Conservation (phyloP, 2,797 vertebrate genomes). For the Oryzias sinensis region DNA sequence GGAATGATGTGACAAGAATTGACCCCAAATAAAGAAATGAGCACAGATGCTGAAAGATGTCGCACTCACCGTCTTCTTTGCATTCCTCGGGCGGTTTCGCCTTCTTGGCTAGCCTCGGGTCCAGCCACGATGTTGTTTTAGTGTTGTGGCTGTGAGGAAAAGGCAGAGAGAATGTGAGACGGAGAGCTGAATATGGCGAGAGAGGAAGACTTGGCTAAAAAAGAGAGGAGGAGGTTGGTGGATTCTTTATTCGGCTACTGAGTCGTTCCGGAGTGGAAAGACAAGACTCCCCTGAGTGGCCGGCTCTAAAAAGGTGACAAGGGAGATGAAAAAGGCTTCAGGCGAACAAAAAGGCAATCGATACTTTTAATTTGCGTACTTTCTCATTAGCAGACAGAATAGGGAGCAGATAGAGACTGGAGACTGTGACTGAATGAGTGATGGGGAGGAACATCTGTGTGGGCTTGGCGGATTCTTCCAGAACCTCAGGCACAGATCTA, state of each 20-base stretch:
- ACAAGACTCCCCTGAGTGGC: slow-evolving; percentile 42
- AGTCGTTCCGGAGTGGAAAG: slow-evolving; percentile 56
- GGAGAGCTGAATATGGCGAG: slow-evolving; percentile 57
- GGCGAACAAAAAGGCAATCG: slow-evolving; percentile 87
- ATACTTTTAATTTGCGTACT: slow-evolving; percentile 95
- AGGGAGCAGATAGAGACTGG: slow-evolving; percentile 3
- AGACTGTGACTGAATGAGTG: slow-evolving; percentile 76
- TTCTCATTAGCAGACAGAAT: slow-evolving; percentile 80
- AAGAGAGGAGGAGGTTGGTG: slow-evolving; percentile 72
- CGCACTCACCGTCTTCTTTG: slow-evolving; percentile 95
- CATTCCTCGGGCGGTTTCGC: slow-evolving; percentile 98
- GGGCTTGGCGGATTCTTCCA: slow-evolving; percentile 80
- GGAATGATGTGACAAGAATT: not conserved
- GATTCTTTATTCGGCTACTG: slow-evolving; percentile 65
- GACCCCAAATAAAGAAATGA: slow-evolving; percentile 11
- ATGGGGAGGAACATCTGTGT: slow-evolving; percentile 87
- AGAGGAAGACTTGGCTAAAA: slow-evolving; percentile 60
- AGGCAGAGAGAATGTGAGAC: slow-evolving; percentile 52
- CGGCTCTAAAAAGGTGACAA: slow-evolving; percentile 41
- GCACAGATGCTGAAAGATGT: slow-evolving; percentile 10
- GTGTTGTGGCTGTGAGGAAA: slow-evolving; percentile 98
- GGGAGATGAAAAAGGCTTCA: slow-evolving; percentile 55
- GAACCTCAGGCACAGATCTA: slow-evolving; percentile 59
- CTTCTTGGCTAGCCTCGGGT: slow-evolving; percentile 98
- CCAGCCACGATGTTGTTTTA: slow-evolving; percentile 99